Conservation (phyloP, 2,797 vertebrate species). For the Sebastes ruberrimus region DNA sequence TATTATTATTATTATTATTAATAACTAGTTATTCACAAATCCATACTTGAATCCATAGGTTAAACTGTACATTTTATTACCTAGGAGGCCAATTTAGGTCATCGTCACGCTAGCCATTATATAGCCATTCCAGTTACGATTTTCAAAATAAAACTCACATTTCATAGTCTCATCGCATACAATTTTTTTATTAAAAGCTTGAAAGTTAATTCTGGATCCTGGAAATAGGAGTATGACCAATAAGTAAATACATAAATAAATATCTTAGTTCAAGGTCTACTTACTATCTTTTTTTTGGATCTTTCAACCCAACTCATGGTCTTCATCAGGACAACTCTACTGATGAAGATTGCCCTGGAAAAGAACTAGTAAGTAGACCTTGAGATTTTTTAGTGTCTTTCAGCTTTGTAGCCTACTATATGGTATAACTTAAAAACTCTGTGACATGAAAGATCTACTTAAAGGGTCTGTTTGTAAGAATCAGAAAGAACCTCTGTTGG, state of each 20-base stretch:
- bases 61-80: background rate
- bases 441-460: background rate
- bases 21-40: background rate
- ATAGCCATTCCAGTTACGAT: background rate
- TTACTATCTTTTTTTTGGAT: background rate
- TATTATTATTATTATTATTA: background rate
- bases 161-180: background rate
- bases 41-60: background rate
- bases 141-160: slow-evolving; percentile 24
- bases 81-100: background rate
- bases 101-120: accelerated
- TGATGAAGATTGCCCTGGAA: background rate
- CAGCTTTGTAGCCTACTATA: background rate
- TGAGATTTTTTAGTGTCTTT: background rate
- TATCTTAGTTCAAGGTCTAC: background rate
- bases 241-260: background rate
- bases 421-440: background rate
- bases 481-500: no score
- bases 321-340: background rate
- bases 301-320: background rate
- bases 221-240: background rate
- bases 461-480: background rate
- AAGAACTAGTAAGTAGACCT: background rate
- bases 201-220: background rate
- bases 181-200: background rate